Percentiles rank a stretch among this genome's conserved stretches.
These are phyloP conservation scores for Sebastes iracundus DNA, from an alignment of 2,797 vertebrate species.

Conservation along the genomic window DNA sequence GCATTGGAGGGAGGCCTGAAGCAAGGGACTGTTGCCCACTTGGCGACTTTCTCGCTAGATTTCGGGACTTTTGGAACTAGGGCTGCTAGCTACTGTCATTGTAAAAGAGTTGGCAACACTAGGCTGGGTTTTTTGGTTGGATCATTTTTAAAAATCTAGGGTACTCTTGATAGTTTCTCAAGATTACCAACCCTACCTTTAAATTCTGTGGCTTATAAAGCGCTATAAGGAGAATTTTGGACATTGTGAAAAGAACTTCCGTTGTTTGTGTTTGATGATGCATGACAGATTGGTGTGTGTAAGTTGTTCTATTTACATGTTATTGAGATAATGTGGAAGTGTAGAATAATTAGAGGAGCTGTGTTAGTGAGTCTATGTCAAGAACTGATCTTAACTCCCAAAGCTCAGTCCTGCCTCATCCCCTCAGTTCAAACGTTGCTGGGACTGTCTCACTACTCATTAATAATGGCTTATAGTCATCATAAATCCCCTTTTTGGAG, in stretches of 20 bases:
- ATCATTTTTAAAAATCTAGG: no score
- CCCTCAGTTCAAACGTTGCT: background rate
- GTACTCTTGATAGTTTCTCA: no score
- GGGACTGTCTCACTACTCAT: background rate
- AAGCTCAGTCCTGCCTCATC: background rate
- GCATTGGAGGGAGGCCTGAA: no score
- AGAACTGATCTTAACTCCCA: background rate
- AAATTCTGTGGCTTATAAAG: background rate
- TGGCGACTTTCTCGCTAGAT: no score
- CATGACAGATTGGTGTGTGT: background rate
- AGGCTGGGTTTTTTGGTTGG: fast-evolving
- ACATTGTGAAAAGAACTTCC: background rate
- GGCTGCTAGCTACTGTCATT: no score
- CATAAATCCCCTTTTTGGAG: background rate
- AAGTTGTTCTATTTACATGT: background rate
- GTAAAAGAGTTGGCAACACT: no score
- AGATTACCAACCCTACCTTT: no score
- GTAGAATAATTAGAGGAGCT: background rate
- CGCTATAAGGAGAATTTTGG: background rate
- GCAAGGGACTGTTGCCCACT: no score
- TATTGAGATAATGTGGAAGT: background rate
- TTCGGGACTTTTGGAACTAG: no score
- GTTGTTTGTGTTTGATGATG: background rate
- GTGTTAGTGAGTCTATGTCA: background rate
- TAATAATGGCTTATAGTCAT: background rate